Evolutionary conservation across 2,888 invertebrate species (phyloP), one percentile per base, ranked within the genome.

Genomic region (Mythimna pallens): DNA sequence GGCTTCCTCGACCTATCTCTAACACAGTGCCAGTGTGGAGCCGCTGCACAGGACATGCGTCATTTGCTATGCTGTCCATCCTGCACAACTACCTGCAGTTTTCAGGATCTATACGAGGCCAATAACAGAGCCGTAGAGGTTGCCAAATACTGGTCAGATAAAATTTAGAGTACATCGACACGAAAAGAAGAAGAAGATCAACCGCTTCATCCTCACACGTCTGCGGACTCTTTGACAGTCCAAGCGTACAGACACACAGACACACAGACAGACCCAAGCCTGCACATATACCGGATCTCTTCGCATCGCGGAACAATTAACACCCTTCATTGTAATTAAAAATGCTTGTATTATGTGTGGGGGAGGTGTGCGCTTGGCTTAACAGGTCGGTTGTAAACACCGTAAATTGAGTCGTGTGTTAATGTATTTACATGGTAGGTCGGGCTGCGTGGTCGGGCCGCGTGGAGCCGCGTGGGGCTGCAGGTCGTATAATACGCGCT

Each of bases 201-300:
- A 52, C 52, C 22, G 40, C 57, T 55, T 43, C 43, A 22, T 1
- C 58, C 52, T 9, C 25, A 20, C 25, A 20, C 30, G 34, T 20
- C 20, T 58, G 72, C 17, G 14, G 9, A 50, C 75, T n/a, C 78
- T 83, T 86, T 86, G 86, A 82, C 74, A 77, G 54, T 17, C 65
- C 62, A 61, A 75, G 66, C 82, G 80, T 77, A 61, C 43, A 50
- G 43, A 25, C 62, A 67, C 54, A 64, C 36, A 70, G 70, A 34
- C 30, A 6, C 54, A 64, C 36, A 70, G 70, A 34, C 30, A 6
- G 25, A 34, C 7, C 25, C 22, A 54, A 58, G 14, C 58, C 34
- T 52, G 40, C 55, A 34, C 22, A 22, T 22, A 9, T n/a, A 10
- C 36, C 14, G 8, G 12, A 2, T 22, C 9, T 25, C 20, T 25